A percentile compares a stretch with the other conserved stretches of the same genome.
These are phyloP conservation scores for Lanius collurio DNA, from an alignment of 2,113 vertebrate species.

Conservation along the genomic window DNA sequence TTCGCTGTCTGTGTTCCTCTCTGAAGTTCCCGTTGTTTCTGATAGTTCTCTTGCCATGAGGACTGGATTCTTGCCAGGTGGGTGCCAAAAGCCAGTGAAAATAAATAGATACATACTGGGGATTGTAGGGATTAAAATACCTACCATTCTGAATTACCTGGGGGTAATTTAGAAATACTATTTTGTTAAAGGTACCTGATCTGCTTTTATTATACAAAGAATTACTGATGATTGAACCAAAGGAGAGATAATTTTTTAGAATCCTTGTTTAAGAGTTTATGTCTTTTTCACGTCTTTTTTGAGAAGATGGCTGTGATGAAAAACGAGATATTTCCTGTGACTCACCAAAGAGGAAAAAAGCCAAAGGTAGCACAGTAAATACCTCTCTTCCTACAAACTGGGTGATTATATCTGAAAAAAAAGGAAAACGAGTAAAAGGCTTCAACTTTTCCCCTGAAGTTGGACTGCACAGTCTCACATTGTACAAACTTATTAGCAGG, in stretches of 20 bases:
- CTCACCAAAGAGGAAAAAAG: background rate
- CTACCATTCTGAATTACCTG: conserved; percentile 41
- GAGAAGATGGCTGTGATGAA: background rate
- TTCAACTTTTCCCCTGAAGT: background rate
- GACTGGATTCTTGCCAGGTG: conserved; percentile 46
- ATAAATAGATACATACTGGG: conserved; percentile 50
- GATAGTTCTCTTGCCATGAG: conserved; percentile 9
- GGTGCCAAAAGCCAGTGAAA: conserved; percentile 60
- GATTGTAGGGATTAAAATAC: conserved; percentile 51
- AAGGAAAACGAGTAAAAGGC: background rate
- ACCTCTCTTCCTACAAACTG: background rate
- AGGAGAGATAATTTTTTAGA: background rate
- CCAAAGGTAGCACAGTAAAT: background rate
- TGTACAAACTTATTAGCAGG: background rate
- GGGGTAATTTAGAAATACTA: conserved; percentile 21
- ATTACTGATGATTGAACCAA: background rate
- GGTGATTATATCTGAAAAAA: background rate
- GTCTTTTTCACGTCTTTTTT: background rate
- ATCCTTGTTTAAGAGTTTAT: background rate
- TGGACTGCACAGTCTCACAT: background rate
- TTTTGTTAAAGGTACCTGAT: conserved; percentile 35
- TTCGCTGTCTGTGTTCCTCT: conserved; percentile 12
- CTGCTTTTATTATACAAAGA: background rate
- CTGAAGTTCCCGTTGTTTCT: conserved; percentile 42
- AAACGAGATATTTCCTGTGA: background rate